Percentiles rank a stretch among this genome's conserved stretches.
Evolutionary conservation across 2,797 vertebrate species (phyloP).

Genomic region (Anolis apletophallus): DNA sequence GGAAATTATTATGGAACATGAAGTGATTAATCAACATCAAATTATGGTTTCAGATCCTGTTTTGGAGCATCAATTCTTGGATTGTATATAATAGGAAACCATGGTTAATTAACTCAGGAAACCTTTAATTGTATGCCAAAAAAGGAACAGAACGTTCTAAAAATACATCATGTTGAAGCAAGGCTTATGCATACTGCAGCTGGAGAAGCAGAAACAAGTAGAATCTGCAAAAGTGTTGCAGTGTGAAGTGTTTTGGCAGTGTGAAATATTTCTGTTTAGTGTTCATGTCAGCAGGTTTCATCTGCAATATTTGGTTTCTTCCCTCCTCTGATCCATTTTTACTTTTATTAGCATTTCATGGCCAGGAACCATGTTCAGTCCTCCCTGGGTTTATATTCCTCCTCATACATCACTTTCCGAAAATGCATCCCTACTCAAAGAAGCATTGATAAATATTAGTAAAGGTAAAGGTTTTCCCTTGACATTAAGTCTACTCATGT

Average conservation of each 20-base stretch:
- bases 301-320: neutral
- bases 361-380: neutral
- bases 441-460: too few species aligned
- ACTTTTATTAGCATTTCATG: neutral
- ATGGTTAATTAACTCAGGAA: neutral
- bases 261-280: neutral
- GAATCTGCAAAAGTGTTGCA: neutral
- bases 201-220: neutral
- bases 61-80: too few species aligned
- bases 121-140: neutral
- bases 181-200: neutral
- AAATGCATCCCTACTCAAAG: too few species aligned
- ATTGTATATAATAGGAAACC: neutral
- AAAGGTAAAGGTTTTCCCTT: too few species aligned
- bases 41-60: neutral
- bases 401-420: too few species aligned
- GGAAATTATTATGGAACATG: neutral
- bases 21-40: neutral
- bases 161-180: neutral
- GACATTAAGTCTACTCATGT: too few species aligned
- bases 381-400: neutral
- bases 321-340: neutral
- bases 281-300: neutral
- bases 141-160: neutral
- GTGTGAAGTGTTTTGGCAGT: neutral